Evolutionary conservation across 2,113 vertebrate genomes (phyloP), one percentile per base, ranked within the genome.

Genomic region (Ciconia boyciana): DNA sequence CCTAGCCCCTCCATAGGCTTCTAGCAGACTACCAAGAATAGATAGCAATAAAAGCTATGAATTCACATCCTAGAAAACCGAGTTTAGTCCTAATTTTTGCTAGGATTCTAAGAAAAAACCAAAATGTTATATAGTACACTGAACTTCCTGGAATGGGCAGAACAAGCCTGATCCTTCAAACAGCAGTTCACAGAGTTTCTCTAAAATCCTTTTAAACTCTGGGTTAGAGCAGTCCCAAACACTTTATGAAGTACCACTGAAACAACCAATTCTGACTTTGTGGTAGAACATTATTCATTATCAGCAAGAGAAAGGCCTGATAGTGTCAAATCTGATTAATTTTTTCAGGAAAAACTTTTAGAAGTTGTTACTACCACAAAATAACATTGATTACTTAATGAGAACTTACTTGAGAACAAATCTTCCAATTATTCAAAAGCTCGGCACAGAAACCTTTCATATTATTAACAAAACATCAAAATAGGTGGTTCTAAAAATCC

Each of bases 401-500:
- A 80, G 22, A 75, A 86, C 26, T 71, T 76, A 52, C 72, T 57
- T 79, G 52, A 75, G 32, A 84, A 84, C 11, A 69, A 64, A 79
- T 29, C 9, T 64, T 87, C 16, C 39, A 55, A 34, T 57, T 74
- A 26, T 18, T 74, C 32, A 51, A 60, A 86, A 74, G 18, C 36
- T 61, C 10, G 32, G 22, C 17, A 74, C 22, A 81, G 39, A 84
- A 84, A 32, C 24, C 26, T 70, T 84, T 43, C 28, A 14, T 28
- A 52, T 12, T 65, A 74, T 31, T 58, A 68, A 58, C 8, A 66
- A 87, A 62, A 60, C 19, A 62, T 9, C 31, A 74, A 86, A 91
- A 81, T 54, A 88, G 36, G 34, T 94, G 17, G 52, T 82, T 93
- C 83, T 48, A 95, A 95, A 97, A 96, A 79, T 70, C n/a, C 12